Evolutionary conservation across 2,113 vertebrate species (phyloP), one percentile per base, ranked within the genome.

Genomic region (Calidris pygmaea): DNA sequence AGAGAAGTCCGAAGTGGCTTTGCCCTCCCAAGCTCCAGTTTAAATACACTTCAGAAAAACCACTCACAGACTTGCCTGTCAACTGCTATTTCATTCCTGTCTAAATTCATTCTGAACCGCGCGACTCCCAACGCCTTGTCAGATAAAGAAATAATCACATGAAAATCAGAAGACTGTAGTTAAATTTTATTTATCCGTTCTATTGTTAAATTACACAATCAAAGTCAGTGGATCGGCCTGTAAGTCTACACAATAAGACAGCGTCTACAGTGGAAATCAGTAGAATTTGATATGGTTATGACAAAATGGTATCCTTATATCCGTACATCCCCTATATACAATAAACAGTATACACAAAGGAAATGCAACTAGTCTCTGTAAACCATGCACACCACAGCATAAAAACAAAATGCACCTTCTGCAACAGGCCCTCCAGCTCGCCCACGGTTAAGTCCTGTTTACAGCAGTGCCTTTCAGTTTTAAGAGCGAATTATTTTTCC

Each of bases 141-240:
- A 79, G 73, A 48, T 21, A 59, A 77, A 85, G 59, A 93, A 98
- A 97, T 87, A 86, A 97, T 7, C 30, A 95, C 85, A 84, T 9
- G 56, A 79, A 84, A 95, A 89, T 86, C 96, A 89, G 45, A 87
- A 96, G 93, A 45, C 93, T 94, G 96, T 89, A 97, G 95, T 98
- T 98, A 97, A 98, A 97, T 95, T 98, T 98, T 98, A 98, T 98
- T 98, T 98, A 96, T 94, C 97, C 75, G 94, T 96, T 95, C 97
- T 98, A 97, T 96, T 95, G 95, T 98, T 98, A 98, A 98, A 98
- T 98, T 98, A 98, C 98, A 98, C 97, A 97, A 96, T 97, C 96
- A 79, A 97, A 98, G 97, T 98, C 97, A 96, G 95, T 96, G 94
- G 90, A 97, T 96, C 12, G 70, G 91, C 94, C 92, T 97, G 94